These are phyloP conservation scores for Scrobipalpa costella DNA, from an alignment of 2,888 invertebrate species.

Conservation along the genomic window DNA sequence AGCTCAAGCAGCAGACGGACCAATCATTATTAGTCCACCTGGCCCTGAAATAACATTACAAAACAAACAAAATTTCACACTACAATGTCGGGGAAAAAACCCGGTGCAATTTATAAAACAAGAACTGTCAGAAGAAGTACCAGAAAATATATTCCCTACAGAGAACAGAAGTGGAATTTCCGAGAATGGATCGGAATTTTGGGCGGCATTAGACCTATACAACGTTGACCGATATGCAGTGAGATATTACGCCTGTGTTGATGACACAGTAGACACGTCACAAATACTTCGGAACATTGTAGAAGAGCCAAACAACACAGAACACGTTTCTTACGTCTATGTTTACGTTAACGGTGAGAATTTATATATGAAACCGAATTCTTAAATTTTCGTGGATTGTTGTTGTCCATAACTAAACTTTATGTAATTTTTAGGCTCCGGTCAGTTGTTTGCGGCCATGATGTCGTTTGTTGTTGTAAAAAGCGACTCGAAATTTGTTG, in stretches of 20 bases:
- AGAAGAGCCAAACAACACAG: constrained; percentile 61
- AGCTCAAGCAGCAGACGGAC: constrained; percentile 56
- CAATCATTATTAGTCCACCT: constrained; percentile 54
- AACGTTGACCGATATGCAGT: constrained; percentile 72
- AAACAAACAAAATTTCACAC: constrained; percentile 65
- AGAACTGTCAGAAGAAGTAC: constrained; percentile 55
- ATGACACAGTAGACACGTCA: constrained; percentile 56
- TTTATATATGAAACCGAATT: background rate
- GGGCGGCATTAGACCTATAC: constrained; percentile 67
- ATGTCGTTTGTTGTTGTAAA: constrained; percentile 58
- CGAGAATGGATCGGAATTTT: constrained; percentile 58
- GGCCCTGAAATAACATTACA: constrained; percentile 62
- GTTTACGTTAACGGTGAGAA: constrained; percentile 73
- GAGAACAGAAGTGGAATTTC: constrained; percentile 38
- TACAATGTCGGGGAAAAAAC: constrained; percentile 59
- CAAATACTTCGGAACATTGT: constrained; percentile 52
- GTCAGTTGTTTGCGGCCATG: constrained; percentile 64
- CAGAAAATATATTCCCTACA: constrained; percentile 38
- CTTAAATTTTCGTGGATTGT: background rate
- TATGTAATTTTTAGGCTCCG: constrained; percentile 67
- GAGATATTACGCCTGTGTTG: constrained; percentile 81
- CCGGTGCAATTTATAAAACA: constrained; percentile 62
- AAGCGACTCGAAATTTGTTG: constrained; percentile 54
- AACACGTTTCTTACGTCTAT: constrained; percentile 64
- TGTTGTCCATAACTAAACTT: constrained; percentile 33